Percentiles rank a stretch among this genome's conserved stretches.
These are phyloP conservation scores for Cinclus cinclus DNA, from an alignment of 2,113 vertebrate species.

Conservation along the genomic window DNA sequence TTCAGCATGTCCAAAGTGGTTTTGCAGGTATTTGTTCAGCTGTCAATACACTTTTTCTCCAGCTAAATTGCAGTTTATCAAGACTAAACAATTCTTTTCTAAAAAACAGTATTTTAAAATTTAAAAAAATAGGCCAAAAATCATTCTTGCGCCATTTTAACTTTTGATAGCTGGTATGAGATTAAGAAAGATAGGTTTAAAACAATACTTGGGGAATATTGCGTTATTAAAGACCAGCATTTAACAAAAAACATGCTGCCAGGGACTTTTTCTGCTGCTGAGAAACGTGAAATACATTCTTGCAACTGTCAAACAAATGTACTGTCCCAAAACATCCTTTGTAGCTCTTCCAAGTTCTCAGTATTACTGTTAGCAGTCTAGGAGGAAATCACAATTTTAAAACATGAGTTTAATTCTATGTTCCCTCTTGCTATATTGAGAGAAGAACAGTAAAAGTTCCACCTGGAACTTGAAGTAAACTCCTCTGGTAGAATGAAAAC, in stretches of 20 bases:
- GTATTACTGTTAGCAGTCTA: neutral
- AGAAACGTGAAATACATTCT: neutral
- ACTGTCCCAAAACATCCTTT: neutral
- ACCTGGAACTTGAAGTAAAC: neutral
- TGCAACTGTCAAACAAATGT: neutral
- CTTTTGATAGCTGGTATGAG: neutral
- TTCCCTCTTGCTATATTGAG: constrained; percentile 8
- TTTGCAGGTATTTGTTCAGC: constrained; percentile 20
- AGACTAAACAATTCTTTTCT: neutral
- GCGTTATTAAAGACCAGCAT: neutral
- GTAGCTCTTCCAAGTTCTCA: neutral
- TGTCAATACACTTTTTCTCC: neutral
- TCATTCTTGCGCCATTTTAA: neutral
- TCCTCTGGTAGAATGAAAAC: neutral
- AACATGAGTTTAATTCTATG: constrained; percentile 34
- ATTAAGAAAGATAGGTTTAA: neutral
- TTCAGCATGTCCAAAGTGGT: neutral
- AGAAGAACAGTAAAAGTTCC: constrained; percentile 25
- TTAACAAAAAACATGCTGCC: neutral
- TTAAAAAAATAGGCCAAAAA: neutral
- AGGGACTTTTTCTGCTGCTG: neutral
- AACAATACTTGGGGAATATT: neutral
- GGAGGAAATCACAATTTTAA: constrained; percentile 12
- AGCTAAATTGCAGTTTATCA: neutral
- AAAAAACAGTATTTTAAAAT: neutral